Evolutionary conservation across 2,888 invertebrate species (phyloP).

Genomic region (Eubasilissa splendida): DNA sequence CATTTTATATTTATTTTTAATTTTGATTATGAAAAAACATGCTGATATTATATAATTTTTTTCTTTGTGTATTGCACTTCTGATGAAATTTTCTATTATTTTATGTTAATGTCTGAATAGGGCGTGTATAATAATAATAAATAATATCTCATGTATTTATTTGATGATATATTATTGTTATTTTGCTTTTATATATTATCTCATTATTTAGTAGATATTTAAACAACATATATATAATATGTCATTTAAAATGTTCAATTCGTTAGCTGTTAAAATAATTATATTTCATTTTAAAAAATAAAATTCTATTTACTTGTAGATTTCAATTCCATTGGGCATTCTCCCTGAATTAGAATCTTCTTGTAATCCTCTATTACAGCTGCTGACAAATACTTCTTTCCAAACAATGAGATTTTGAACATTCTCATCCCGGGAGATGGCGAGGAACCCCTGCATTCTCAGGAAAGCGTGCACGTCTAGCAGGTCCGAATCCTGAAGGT

Average conservation of each 20-base stretch:
- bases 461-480: slow-evolving; percentile 84
- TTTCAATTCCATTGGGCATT: slow-evolving; percentile 19
- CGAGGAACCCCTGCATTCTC: slow-evolving; percentile 82
- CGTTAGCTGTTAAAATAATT: background rate
- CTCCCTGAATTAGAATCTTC: slow-evolving; percentile 18
- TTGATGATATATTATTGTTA: no score
- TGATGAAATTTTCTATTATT: no score
- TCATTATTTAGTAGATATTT: background rate
- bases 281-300: background rate
- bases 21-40: no score
- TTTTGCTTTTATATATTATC: background rate
- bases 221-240: background rate
- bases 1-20: no score
- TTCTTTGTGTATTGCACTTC: no score
- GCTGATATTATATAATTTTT: no score
- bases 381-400: slow-evolving; percentile 80
- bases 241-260: no score
- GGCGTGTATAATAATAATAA: no score
- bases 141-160: no score
- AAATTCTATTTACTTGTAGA: slow-evolving; percentile 25
- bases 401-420: slow-evolving; percentile 83
- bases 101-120: no score
- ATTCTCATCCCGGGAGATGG: slow-evolving; percentile 77
- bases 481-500: slow-evolving; percentile 82
- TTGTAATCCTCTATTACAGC: slow-evolving; percentile 63